These are phyloP conservation scores for Oligia fasciuncula DNA, from an alignment of 2,888 invertebrate species.

Conservation along the genomic window DNA sequence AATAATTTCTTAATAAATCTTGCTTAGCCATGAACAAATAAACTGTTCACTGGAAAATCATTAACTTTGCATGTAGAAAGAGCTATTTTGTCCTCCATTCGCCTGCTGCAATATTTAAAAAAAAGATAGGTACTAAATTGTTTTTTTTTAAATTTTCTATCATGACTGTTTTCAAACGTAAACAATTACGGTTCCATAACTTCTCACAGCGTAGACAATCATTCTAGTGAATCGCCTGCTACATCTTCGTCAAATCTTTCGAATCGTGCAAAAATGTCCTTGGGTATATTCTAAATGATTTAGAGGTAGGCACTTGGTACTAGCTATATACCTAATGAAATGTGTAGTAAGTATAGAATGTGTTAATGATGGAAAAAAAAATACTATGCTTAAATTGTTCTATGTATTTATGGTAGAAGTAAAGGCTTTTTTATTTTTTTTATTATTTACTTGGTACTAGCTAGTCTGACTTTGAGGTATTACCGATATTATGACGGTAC, in stretches of 20 bases:
- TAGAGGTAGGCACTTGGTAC: neutral
- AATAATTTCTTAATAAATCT: constrained; percentile 20
- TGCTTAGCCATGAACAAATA: constrained; percentile 17
- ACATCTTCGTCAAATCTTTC: neutral
- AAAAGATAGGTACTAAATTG: no score
- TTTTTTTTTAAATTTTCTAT: no score
- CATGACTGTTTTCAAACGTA: neutral
- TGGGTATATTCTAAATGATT: no score
- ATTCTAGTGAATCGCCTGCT: neutral
- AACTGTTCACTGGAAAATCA: constrained; percentile 22
- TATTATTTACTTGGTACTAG: neutral
- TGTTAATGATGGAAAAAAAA: no score
- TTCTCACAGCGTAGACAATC: neutral
- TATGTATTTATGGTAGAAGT: no score
- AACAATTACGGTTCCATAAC: constrained; percentile 14
- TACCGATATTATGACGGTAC: neutral
- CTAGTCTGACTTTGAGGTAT: neutral
- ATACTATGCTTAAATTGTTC: no score
- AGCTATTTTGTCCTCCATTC: neutral
- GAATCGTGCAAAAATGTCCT: neutral
- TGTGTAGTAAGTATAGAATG: no score
- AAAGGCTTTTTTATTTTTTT: no score
- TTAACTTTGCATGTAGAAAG: constrained; percentile 10
- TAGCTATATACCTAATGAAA: no score
- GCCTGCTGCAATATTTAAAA: neutral